Evolutionary conservation across 2,888 invertebrate species (phyloP), one percentile per base, ranked within the genome.

Genomic region (Zonitis immaculata): DNA sequence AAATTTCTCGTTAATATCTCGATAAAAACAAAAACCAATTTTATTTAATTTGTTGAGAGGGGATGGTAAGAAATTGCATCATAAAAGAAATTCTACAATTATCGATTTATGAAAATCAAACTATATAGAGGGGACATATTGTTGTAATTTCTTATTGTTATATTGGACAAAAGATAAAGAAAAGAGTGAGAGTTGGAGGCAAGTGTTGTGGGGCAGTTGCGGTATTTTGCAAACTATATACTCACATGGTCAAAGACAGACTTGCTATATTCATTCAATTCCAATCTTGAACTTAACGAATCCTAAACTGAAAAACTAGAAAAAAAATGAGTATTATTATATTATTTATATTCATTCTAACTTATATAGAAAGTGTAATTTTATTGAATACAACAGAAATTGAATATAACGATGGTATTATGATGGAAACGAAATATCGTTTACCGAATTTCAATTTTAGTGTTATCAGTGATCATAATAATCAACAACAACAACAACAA

Each of bases 371-470:
- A 42, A 30, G 50, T 20, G 56, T 22, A 22, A 22, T 42, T 18
- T 26, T 51, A 8, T 44, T 53, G 3, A 51, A 53, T 32, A 43
- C 46, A 9, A 61, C 52, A 25, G 66, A 69, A 61, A 70, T 69
- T 54, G 68, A 69, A 25, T 69, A 62, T 47, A 61, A 49, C 27
- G 69, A 69, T 45, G 69, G 69, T 20, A 57, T 61, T 14, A 55
- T 54, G 5, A 53, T 67, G n/a, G 69, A 68, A 52, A 59, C 64
- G 1, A 65, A 62, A 47, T 65, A 68, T 54, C 60, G 58, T 11
- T 51, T 69, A 49, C 66, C 69, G 27, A 56, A 58, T 12, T 64
- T 69, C 45, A 62, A 68, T 56, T 52, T 65, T 27, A 66, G 67
- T 66, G 69, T 53, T 16, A n/a, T n/a, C n/a, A 62, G 63, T 59